Evolutionary conservation across 2,888 invertebrate genomes (phyloP).

Genomic region (Drosophila borealis): DNA sequence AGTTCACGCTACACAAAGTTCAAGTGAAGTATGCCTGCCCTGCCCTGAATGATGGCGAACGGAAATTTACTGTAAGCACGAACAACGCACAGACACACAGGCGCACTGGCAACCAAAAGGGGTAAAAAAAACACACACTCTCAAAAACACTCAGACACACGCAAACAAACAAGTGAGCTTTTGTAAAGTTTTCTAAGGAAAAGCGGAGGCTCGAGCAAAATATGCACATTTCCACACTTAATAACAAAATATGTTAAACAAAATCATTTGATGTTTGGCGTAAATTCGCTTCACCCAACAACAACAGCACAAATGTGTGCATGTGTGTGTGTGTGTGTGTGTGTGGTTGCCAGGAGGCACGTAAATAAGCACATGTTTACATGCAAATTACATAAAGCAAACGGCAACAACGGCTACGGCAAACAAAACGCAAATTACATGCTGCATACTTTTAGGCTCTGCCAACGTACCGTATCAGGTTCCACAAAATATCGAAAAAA

Average conservation of each 20-base stretch:
- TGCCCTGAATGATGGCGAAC: conserved; percentile 73
- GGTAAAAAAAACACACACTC: conserved; percentile 15
- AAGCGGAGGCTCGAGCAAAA: conserved; percentile 54
- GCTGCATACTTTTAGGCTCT: conserved; percentile 73
- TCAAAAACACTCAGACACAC: conserved; percentile 9
- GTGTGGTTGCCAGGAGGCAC: conserved; percentile 59
- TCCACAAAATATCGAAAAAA: conserved; percentile 38
- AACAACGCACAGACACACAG: conserved; percentile 37
- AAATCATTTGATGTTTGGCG: conserved; percentile 78
- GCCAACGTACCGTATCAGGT: conserved; percentile 54
- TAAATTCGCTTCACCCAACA: conserved; percentile 46
- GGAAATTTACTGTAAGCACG: conserved; percentile 80
- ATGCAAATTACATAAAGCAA: conserved; percentile 79
- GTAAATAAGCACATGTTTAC: conserved; percentile 78
- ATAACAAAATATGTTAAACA: conserved; percentile 81
- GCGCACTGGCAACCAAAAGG: conserved; percentile 14
- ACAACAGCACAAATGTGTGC: conserved; percentile 11
- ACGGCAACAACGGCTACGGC: conserved; percentile 49
- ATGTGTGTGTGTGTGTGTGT: conserved; percentile 14
- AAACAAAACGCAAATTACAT: conserved; percentile 75
- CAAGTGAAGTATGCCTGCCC: conserved; percentile 69
- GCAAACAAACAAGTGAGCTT: conserved; percentile 5
- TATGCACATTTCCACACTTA: conserved; percentile 81
- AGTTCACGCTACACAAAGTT: conserved; percentile 80
- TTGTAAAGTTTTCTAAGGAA: conserved; percentile 26